Evolutionary conservation across 37 sponge, comb jelly and placozoan genomes (phyloP), one percentile per base, ranked within the genome.

Genomic region (Cliona cf. orientalis): DNA sequence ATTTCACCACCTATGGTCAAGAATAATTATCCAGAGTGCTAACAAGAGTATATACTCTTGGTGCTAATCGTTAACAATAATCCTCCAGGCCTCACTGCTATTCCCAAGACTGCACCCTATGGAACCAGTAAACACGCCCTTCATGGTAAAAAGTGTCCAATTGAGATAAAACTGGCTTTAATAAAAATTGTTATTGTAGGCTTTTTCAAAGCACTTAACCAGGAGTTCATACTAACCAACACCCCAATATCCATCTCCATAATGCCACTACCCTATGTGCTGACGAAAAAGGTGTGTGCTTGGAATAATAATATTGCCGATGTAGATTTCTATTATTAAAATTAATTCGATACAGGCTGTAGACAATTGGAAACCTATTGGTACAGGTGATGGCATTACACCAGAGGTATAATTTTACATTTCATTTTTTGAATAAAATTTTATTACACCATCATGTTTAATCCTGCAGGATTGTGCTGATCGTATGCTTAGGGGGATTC

Each of bases 51-150:
- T n/a, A n/a, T n/a, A n/a, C n/a, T n/a, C n/a, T n/a, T n/a, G n/a
- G n/a, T n/a, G n/a, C n/a, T n/a, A n/a, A n/a, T n/a, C n/a, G n/a
- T n/a, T n/a, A n/a, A n/a, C n/a, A n/a, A n/a, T n/a, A n/a, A n/a
- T n/a, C n/a, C n/a, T 26, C 11, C 28, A 42, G 70, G 31, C 34
- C 31, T 80, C 2, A 23, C 42, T 70, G 78, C 76, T 23, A 68
- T 85, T n/a, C 85, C 85, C 5, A 76, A 85, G 40, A 46, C 69
- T 33, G n/a, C 75, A 19, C 53, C 85, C 2, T 85, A 85, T 29
- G 23, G 55, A 11, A 69, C 82, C 17, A 87, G 88, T 62, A 87
- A 87, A 43, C 81, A 87, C 75, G 88, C 82, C 14, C 69, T 87
- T 11, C 81, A 87, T 55, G 88, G 88, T 87, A 40, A 79, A n/a